A percentile compares a stretch with the other conserved stretches of the same genome.
Conservation (phyloP, 2,888 invertebrate species). For the Crepidodera aurea region DNA sequence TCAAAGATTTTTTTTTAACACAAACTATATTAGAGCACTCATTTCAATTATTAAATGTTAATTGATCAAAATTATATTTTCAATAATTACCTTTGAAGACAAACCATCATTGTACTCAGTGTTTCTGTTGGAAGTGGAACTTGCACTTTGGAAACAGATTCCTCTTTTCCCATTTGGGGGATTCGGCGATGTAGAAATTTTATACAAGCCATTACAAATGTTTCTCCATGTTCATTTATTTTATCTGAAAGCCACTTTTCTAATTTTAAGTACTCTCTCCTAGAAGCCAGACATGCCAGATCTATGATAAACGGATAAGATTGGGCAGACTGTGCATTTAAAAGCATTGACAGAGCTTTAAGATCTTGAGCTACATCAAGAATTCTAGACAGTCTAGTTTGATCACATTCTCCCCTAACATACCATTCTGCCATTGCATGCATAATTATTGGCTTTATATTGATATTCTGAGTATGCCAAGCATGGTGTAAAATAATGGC, state of each 20-base stretch:
- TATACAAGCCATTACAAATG: constrained; percentile 85
- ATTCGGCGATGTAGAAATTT: constrained; percentile 90
- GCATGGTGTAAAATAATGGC: constrained; percentile 95
- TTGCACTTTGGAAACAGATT: constrained; percentile 62
- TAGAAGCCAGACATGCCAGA: constrained; percentile 94
- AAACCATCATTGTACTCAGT: constrained; percentile 86
- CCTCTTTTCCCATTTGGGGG: constrained; percentile 75
- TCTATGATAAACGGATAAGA: constrained; percentile 97
- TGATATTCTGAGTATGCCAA: constrained; percentile 83
- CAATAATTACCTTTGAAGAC: constrained; percentile 70
- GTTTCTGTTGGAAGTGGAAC: constrained; percentile 92
- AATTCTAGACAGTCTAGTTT: constrained; percentile 86
- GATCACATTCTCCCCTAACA: constrained; percentile 89
- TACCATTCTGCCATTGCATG: constrained; percentile 99
- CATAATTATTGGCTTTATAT: constrained; percentile 86
- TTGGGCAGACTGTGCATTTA: constrained; percentile 81
- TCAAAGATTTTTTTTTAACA: no score
- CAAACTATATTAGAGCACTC: no score
- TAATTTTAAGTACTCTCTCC: constrained; percentile 92
- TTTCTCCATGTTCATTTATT: constrained; percentile 92
- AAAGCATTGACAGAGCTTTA: constrained; percentile 87
- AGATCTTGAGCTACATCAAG: constrained; percentile 96
- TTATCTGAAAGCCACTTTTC: constrained; percentile 99
- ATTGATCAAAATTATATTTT: constrained; percentile 60
- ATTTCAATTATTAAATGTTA: no score